phyloP scores from a whole-genome alignment of 1,140 invertebrate genomes.

The Microplitis demolitor region DNA sequence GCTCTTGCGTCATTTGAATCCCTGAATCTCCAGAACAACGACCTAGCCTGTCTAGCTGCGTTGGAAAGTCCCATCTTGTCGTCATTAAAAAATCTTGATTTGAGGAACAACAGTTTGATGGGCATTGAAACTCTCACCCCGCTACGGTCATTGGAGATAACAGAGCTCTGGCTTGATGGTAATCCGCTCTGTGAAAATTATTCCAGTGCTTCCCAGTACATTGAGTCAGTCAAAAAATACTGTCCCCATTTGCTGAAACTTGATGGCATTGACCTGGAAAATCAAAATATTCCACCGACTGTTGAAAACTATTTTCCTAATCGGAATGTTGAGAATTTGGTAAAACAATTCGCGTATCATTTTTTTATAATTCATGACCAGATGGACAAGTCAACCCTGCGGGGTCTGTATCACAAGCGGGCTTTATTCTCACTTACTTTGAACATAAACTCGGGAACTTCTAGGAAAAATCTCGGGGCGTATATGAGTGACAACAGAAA shows the following conservation, averaged over 20 bases:
- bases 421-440: constrained; percentile 52
- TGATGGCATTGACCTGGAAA: constrained; percentile 44
- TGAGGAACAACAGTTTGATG: constrained; percentile 58
- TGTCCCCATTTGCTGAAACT: constrained; percentile 47
- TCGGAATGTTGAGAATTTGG: constrained; percentile 34
- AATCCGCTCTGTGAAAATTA: constrained; percentile 59
- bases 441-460: constrained; percentile 20
- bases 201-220: constrained; percentile 41
- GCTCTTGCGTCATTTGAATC: constrained; percentile 46
- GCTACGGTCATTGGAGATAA: constrained; percentile 41
- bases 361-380: constrained; percentile 54
- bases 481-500: constrained; percentile 42
- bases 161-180: constrained; percentile 51
- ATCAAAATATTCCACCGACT: constrained; percentile 37
- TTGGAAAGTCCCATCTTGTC: constrained; percentile 49
- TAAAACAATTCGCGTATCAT: constrained; percentile 48
- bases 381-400: constrained; percentile 42
- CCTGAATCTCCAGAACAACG: constrained; percentile 57
- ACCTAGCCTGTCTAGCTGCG: constrained; percentile 48
- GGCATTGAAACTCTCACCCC: constrained; percentile 38
- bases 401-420: constrained; percentile 48
- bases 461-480: constrained; percentile 19
- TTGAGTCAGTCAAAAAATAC: constrained; percentile 45
- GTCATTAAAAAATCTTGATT: constrained; percentile 52
- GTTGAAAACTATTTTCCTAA: constrained; percentile 39